phyloP scores from a whole-genome alignment of 2,888 invertebrate species.

The Teleogryllus oceanicus region DNA sequence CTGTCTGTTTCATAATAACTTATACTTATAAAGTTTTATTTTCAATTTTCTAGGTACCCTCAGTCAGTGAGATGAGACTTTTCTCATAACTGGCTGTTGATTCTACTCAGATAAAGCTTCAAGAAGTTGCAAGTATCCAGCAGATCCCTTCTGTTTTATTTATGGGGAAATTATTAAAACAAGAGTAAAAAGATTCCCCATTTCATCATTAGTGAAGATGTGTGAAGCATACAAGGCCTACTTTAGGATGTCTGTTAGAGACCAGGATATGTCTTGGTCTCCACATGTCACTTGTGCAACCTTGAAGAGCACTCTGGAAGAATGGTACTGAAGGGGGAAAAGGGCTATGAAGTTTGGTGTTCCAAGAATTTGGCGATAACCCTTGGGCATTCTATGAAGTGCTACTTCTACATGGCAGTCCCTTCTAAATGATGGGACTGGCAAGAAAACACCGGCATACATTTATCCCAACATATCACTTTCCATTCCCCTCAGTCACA shows the following conservation, averaged over 20 bases:
- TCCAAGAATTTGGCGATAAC: background rate
- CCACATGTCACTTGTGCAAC: background rate
- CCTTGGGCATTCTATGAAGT: background rate
- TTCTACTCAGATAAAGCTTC: background rate
- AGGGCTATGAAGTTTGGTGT: background rate
- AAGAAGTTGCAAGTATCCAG: background rate
- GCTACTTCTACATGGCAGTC: background rate
- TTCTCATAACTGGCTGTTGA: background rate
- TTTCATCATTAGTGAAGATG: slow-evolving; percentile 1
- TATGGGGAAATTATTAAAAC: no score
- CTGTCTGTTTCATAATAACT: no score
- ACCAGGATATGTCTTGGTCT: background rate
- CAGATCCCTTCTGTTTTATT: background rate
- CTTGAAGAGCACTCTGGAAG: background rate
- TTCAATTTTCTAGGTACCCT: no score
- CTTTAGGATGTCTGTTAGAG: background rate
- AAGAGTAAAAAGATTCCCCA: background rate
- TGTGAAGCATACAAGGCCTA: background rate
- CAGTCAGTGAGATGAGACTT: background rate
- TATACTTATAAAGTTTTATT: no score
- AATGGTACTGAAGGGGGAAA: background rate
- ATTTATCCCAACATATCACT: background rate
- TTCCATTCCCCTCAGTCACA: background rate
- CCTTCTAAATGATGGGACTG: background rate
- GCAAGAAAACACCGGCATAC: background rate